Base-by-base conservation (phyloP, 2,797 vertebrate genomes). In the Echeneis naucrates region DNA sequence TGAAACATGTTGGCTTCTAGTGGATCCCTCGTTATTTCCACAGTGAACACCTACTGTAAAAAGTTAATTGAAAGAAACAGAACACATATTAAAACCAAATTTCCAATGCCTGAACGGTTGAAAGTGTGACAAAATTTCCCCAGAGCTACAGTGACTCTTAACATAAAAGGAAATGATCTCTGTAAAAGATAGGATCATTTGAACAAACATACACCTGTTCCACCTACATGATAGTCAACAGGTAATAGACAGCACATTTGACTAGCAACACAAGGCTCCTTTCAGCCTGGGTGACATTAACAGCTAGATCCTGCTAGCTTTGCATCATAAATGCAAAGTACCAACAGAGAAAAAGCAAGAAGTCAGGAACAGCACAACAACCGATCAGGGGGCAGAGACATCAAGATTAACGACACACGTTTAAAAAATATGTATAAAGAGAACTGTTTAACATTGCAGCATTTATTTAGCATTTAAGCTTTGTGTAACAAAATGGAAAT, bases 291-390 rank as follows among this genome's bases (percentile, higher is more conserved):
- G 0, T 0, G 6, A 44, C 10, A 23, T 2, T 0, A 3, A 9
- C 1, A 0, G 11, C 5, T 2, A 8, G 1, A 33, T 4, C 0
- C 8, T 23, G 1, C 8, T 17, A 6, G 57, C 19, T 89, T 89
- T 86, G 78, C 74, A 90, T 88, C 3, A 1, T 27, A 75, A 23
- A 86, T 87, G 81, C 80, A 89, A 91, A 89, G 4, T 9, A 63
- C 8, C 14, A 4, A 38, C 7, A 23, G 13, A 45, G 33, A 32
- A 1, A 2, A 45, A 13, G 1, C 14, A 2, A 21, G 23, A 24
- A 16, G 33, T 1, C 7, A 8, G 2, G 10, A 52, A 8, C 4
- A 27, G 26, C 8, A 13, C 12, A 23, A 42, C 8, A 55, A 37
- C 17, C 8, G 12, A 8, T 0, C 10, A 32, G 37, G 4, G 14